A percentile compares a stretch with the other conserved stretches of the same genome.
Conservation (phyloP, 2,888 invertebrate species). For the Nyleta sp. region DNA sequence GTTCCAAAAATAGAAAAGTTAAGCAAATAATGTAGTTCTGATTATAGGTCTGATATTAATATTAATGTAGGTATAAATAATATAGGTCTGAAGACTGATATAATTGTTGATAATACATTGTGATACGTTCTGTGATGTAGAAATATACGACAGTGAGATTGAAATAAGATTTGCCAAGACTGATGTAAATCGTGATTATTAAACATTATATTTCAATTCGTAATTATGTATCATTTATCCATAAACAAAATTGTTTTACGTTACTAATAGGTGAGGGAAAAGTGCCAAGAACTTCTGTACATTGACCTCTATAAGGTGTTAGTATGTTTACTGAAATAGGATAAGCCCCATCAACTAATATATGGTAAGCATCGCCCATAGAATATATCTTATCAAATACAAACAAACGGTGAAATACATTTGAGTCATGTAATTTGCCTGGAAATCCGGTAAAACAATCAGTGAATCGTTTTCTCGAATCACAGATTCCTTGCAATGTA, state of each 20-base stretch:
- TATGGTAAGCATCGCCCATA: background rate
- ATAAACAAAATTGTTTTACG: no score
- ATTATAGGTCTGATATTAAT: no score
- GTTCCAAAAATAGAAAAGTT: background rate
- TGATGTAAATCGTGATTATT: background rate
- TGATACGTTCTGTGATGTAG: no score
- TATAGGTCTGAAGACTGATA: no score
- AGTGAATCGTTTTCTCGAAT: background rate
- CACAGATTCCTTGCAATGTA: background rate
- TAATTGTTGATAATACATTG: no score
- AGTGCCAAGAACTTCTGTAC: background rate
- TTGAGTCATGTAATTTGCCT: background rate
- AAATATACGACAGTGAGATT: no score
- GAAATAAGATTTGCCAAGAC: no score
- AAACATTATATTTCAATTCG: no score
- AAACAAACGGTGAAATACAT: background rate
- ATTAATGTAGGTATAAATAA: no score
- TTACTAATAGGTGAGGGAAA: no score
- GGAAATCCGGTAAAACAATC: background rate
- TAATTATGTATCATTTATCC: no score
- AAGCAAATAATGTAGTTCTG: no score
- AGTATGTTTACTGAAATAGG: background rate
- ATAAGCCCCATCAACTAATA: conserved; percentile 19
- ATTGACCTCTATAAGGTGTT: background rate
- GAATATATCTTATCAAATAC: background rate